phyloP scores from a whole-genome alignment of 1,140 invertebrate species.

The Ganaspis sp. region DNA sequence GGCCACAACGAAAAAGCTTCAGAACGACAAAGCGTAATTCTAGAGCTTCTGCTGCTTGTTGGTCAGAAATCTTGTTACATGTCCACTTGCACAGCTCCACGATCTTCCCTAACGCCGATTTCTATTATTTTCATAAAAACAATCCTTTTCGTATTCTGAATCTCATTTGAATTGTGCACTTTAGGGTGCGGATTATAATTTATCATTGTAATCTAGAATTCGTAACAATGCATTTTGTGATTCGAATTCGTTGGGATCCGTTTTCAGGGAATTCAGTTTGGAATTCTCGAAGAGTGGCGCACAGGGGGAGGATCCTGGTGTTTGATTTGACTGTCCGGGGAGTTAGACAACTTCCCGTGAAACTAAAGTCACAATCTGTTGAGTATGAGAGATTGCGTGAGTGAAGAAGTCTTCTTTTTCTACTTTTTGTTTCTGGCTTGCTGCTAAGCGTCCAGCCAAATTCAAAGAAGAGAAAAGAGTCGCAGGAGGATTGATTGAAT shows the following conservation, averaged over 20 bases:
- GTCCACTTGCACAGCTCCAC: background rate
- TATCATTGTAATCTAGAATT: too few relatives aligned
- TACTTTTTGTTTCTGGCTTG: too few relatives aligned
- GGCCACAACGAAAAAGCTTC: constrained; percentile 45
- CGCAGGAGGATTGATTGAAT: background rate
- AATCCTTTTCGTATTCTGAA: too few relatives aligned
- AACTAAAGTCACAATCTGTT: constrained; percentile 39
- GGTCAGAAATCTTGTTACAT: constrained; percentile 28
- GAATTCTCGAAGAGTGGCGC: background rate
- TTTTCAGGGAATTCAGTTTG: too few relatives aligned
- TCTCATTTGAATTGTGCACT: too few relatives aligned
- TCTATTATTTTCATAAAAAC: background rate
- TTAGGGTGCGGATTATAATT: too few relatives aligned
- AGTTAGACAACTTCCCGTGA: constrained; percentile 20
- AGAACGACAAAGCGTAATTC: constrained; percentile 53
- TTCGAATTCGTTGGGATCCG: too few relatives aligned
- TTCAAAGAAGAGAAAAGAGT: background rate
- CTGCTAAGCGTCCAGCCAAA: background rate
- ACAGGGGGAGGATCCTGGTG: constrained; percentile 26
- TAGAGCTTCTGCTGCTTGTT: constrained; percentile 24
- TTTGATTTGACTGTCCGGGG: constrained; percentile 13
- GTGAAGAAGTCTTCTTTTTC: background rate
- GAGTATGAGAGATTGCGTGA: constrained; percentile 3
- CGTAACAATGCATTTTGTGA: too few relatives aligned
- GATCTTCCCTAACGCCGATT: background rate